Evolutionary conservation across 2,888 invertebrate species (phyloP).

Genomic region (Lochmaea crataegi): DNA sequence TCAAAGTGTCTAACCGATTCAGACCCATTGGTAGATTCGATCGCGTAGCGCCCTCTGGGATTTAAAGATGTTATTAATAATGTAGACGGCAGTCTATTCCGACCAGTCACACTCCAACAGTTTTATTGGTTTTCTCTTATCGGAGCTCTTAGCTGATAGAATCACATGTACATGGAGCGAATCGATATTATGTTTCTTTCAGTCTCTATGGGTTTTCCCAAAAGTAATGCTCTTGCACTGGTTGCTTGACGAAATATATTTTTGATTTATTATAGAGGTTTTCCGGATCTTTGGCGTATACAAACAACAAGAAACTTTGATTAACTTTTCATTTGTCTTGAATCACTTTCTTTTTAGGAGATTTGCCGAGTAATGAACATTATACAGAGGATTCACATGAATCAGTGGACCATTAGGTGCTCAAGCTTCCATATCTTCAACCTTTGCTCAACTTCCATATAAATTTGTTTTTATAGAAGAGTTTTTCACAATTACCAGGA

Average conservation of each 20-base stretch:
- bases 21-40: conserved; percentile 53
- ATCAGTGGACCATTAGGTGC: no score
- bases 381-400: no score
- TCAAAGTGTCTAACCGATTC: conserved; percentile 50
- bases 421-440: no score
- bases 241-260: conserved; percentile 17
- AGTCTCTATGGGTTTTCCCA: conserved; percentile 26
- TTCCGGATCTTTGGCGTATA: not conserved
- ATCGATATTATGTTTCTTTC: conserved; percentile 31
- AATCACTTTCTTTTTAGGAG: no score
- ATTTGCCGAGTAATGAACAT: no score
- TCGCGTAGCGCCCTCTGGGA: conserved; percentile 49
- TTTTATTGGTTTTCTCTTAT: conserved; percentile 52
- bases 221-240: conserved; percentile 21
- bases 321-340: not conserved
- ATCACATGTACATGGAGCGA: conserved; percentile 41
- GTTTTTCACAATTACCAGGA: no score
- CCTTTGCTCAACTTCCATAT: no score
- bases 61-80: conserved; percentile 55
- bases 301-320: not conserved
- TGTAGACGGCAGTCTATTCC: conserved; percentile 53
- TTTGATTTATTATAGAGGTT: conserved; percentile 16
- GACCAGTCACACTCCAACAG: conserved; percentile 52
- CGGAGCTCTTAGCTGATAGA: conserved; percentile 53
- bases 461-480: no score